Base-by-base conservation (phyloP, 2,113 vertebrate genomes). In the Cynopterus brachyotis region DNA sequence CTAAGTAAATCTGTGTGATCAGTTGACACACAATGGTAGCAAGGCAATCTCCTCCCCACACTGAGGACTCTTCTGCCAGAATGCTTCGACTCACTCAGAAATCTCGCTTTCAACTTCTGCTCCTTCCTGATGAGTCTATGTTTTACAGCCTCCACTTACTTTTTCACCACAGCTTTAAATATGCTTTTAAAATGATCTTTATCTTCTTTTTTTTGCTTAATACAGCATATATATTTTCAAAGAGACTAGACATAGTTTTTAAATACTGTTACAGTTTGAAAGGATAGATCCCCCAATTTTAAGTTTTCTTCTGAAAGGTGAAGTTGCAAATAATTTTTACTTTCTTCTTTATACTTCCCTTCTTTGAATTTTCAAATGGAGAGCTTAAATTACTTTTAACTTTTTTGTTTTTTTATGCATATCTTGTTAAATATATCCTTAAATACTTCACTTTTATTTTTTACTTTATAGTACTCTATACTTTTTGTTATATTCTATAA, bases 141-240 rank as follows among this genome's bases (percentile, higher is more conserved):
- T 78, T 75, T 82, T 60, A 73, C 24, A 42, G 62, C 5, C 55
- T 89, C 55, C 42, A 79, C 47, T 78, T 55, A 57, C 11, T 73
- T 75, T 89, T 64, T 62, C 35, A 89, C 9, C 32, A 80, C 45
- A 69, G 32, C 64, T 91, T 94, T 67, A 73, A n/a, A 88, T 5
- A 89, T 9, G 30, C 72, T 76, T 90, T 70, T n/a, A 86, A 73
- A 93, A 76, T 12, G 60, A 72, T 30, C 28, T 40, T 42, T 66
- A 9, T 67, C n/a, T 72, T 80, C 35, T 76, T 81, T 95, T 81
- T 95, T 87, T 37, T 47, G n/a, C 70, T 81, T 82, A 89, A 75
- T 15, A 59, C 12, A 45, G 13, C 30, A 72, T 40, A 45, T 16
- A 37, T 35, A 17, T 81, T 88, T 85, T 89, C 53, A 69, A 87